Evolutionary conservation across 2,797 vertebrate genomes (phyloP), one percentile per base, ranked within the genome.

Genomic region (Semaprochilodus insignis): DNA sequence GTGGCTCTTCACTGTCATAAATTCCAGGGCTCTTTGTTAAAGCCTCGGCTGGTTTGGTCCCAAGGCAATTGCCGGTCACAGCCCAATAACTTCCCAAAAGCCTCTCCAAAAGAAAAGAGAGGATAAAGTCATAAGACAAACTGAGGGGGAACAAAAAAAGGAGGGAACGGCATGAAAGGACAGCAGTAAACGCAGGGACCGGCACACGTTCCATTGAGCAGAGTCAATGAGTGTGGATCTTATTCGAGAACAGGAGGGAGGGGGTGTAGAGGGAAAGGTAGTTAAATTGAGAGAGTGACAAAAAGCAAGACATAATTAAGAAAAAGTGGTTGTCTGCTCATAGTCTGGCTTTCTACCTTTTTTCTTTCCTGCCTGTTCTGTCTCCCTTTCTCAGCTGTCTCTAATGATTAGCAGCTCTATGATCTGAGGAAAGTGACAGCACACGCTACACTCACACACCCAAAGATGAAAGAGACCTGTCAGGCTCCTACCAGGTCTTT

Each of bases 331-430:
- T 40, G 65, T 80, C 72, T 78, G 48, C 27, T 69, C 23, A 27
- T 51, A 62, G 57, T 85, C 65, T 19, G 59, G 54, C 44, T 36
- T 13, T 69, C 76, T 65, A 48, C 71, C 57, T 74, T 60, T 25
- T 77, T 31, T 59, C 40, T 75, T 52, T 63, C 25, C 36, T 66
- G 36, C 21, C 23, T 14, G 13, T 5, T 34, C 63, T 34, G 25
- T 34, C 40, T 15, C 17, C 15, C 54, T 31, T 11, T 54, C 62
- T 34, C 21, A 52, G 40, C 19, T 84, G 17, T 60, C 52, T 69
- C 91, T 93, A 91, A 93, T 92, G 90, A 94, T 94, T 91, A 90
- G 90, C 86, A 89, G 92, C 83, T 86, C 91, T 91, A 91, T 91
- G 92, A 94, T 93, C 93, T 93, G 90, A 80, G 81, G 88, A 62